These are phyloP conservation scores for Hyposoter didymator DNA, from an alignment of 2,888 invertebrate species.

Conservation along the genomic window DNA sequence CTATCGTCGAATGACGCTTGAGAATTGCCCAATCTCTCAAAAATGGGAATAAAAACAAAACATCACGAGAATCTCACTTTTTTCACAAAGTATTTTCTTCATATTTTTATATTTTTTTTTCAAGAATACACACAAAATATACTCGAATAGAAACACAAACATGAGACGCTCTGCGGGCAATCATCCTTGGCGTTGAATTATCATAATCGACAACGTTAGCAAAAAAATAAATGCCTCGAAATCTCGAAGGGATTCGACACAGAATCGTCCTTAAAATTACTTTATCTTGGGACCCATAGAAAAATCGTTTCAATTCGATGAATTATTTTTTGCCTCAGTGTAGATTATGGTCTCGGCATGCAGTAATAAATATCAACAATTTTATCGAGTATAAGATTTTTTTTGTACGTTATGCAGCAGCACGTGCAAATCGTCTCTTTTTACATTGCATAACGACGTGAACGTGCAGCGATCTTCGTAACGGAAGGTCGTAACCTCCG, in stretches of 20 bases:
- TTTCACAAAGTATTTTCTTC: background rate
- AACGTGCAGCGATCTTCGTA: background rate
- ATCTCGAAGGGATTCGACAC: background rate
- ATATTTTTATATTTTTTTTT: background rate
- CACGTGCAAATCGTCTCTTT: background rate
- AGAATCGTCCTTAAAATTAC: background rate
- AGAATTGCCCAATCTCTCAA: background rate
- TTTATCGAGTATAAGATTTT: background rate
- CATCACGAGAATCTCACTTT: background rate
- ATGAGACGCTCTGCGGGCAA: background rate
- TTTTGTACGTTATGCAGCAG: slow-evolving; percentile 6
- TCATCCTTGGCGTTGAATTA: background rate
- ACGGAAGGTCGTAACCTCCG: background rate
- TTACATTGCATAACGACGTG: background rate
- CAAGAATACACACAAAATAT: background rate
- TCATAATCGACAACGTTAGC: background rate
- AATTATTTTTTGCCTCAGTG: background rate
- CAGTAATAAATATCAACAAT: slow-evolving; percentile 12
- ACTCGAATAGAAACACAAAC: background rate
- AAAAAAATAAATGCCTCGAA: background rate
- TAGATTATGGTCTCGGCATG: no score
- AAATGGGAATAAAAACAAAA: background rate
- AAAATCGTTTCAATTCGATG: background rate
- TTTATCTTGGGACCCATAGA: background rate
- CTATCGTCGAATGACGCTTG: background rate